Conservation (phyloP, 2,888 invertebrate genomes). For the Drosophila formosana region DNA sequence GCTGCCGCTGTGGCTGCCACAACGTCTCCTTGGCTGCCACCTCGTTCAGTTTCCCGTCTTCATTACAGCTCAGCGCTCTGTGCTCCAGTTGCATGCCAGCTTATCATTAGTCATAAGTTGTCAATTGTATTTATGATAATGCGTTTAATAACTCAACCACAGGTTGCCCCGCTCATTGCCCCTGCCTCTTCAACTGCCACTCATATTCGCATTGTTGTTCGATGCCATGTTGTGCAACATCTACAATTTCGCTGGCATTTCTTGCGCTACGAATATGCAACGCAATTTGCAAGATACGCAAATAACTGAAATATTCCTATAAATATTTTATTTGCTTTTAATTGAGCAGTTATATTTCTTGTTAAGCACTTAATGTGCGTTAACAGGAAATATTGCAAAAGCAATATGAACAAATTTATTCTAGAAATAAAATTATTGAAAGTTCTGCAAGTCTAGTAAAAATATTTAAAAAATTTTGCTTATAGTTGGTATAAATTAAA, state of each 20-base stretch:
- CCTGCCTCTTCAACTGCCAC: constrained; percentile 36
- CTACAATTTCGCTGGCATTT: constrained; percentile 32
- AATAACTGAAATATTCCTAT: constrained; percentile 34
- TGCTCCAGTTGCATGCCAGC: constrained; percentile 74
- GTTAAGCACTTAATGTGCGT: constrained; percentile 23
- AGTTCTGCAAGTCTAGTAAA: neutral
- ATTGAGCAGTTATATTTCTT: constrained; percentile 39
- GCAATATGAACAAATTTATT: neutral
- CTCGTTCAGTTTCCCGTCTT: constrained; percentile 30
- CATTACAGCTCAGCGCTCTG: constrained; percentile 6
- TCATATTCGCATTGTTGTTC: constrained; percentile 30
- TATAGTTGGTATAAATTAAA: too few relatives aligned
- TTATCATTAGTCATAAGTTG: constrained; percentile 81
- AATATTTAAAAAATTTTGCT: neutral
- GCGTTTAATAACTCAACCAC: constrained; percentile 75
- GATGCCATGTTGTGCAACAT: constrained; percentile 42
- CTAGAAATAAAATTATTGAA: neutral
- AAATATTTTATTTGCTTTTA: constrained; percentile 47
- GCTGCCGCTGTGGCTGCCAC: constrained; percentile 22
- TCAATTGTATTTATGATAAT: constrained; percentile 81
- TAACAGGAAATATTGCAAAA: neutral
- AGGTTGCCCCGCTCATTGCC: constrained; percentile 51
- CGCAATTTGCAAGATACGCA: constrained; percentile 22
- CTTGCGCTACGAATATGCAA: constrained; percentile 19
- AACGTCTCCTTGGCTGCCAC: constrained; percentile 9